Base-by-base conservation (phyloP, 2,888 invertebrate species). In the Netelia inedita region DNA sequence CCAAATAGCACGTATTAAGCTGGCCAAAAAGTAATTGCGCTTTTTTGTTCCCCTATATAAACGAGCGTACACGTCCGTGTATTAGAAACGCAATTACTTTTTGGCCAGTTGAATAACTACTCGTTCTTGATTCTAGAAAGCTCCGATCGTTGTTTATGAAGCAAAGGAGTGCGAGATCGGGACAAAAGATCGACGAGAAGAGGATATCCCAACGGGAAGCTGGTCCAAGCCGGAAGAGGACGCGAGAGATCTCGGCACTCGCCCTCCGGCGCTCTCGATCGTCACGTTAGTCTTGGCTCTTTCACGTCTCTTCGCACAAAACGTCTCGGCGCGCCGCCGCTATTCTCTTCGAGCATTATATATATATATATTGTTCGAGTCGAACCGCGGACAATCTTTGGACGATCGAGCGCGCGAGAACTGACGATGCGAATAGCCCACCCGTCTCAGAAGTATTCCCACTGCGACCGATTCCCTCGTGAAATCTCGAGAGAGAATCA, bases 331-430 rank as follows among this genome's bases (percentile, higher is more conserved):
- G 61, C 61, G 53, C 19, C 46, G 57, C 46, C 53, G 2, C 14
- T 28, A 53, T 71, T 79, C 61, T 79, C 78, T 53, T 35, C 59
- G 69, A 72, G 23, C 23, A 16, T 41, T 68, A 59, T 28, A 28
- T 71, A 55, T 68, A 69, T 28, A 43, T n/a, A 66, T 50, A 1
- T n/a, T n/a, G 16, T 9, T 19, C 19, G 19, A 57, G 61, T 57
- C 71, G 68, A 72, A 66, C 72, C 43, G 19, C 19, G 61, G 61
- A 82, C 66, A 66, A 82, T 82, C 59, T 73, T 53, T 73, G 55
- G 23, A 65, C 55, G 16, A 63, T 72, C 55, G 71, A 41, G 79
- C 53, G 46, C 63, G 55, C 57, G 75, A 65, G 55, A 65, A 82
- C 63, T 72, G 71, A 65, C 76, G 35, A 82, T 71, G 75, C 65